Percentiles rank a stretch among this genome's conserved stretches.
phyloP scores from a whole-genome alignment of 2,113 vertebrate genomes.

The Garra rufa region DNA sequence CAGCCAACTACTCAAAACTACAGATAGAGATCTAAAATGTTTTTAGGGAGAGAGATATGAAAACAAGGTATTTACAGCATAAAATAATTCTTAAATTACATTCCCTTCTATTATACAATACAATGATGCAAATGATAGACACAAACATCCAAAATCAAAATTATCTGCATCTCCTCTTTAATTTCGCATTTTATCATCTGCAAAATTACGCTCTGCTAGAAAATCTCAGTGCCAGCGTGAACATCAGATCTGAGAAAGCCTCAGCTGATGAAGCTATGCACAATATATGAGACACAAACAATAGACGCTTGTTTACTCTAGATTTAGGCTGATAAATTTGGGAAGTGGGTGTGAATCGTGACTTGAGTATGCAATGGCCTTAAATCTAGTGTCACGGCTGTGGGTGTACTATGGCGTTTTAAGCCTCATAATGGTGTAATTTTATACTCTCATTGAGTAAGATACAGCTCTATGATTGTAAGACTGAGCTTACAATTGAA shows the following conservation, averaged over 20 bases:
- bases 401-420: neutral
- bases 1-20: neutral
- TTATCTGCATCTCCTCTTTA: neutral
- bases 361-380: neutral
- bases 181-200: neutral
- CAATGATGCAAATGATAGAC: neutral
- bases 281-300: neutral
- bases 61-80: slow-evolving; percentile 60
- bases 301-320: neutral
- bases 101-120: neutral
- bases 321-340: neutral
- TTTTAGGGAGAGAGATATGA: neutral
- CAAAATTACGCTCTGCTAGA: neutral
- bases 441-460: neutral
- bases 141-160: neutral
- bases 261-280: neutral
- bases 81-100: neutral
- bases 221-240: neutral
- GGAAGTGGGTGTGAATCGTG: neutral
- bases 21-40: neutral
- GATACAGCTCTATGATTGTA: neutral
- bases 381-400: neutral
- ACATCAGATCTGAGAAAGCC: neutral
- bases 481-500: neutral
- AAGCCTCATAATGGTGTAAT: neutral